Evolutionary conservation across 2,113 vertebrate genomes (phyloP).

Genomic region (Pan paniscus): DNA sequence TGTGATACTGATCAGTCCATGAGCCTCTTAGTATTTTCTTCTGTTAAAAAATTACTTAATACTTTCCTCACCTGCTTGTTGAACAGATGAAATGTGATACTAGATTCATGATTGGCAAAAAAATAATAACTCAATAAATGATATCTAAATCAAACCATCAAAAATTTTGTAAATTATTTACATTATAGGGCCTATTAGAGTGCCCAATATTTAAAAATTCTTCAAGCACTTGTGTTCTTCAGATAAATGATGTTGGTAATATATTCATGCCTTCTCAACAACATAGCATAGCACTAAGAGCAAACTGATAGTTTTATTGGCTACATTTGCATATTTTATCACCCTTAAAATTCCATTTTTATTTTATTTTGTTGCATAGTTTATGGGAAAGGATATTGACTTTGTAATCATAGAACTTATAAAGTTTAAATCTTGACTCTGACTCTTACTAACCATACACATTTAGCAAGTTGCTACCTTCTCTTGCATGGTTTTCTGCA

Average conservation of each 20-base stretch:
- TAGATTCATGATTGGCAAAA: neutral
- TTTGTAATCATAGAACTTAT: neutral
- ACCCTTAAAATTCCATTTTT: neutral
- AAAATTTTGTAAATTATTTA: neutral
- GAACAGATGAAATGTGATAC: neutral
- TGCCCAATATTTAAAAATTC: neutral
- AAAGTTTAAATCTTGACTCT: constrained; percentile 9
- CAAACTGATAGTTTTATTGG: neutral
- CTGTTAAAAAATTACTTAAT: neutral
- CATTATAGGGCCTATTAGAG: neutral
- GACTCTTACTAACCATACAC: neutral
- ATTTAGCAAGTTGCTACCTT: neutral
- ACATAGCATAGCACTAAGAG: neutral
- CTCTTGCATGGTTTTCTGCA: neutral
- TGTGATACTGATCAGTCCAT: neutral
- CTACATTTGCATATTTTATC: neutral
- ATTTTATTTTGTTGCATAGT: neutral
- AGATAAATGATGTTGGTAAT: neutral
- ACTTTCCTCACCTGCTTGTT: neutral
- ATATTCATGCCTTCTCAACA: neutral
- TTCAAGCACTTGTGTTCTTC: neutral
- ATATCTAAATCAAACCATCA: neutral
- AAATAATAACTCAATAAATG: neutral
- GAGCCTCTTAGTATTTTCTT: neutral
- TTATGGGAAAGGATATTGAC: neutral